Evolutionary conservation across 1,140 invertebrate genomes (phyloP), one percentile per base, ranked within the genome.

Genomic region (Euglossa dilemma): DNA sequence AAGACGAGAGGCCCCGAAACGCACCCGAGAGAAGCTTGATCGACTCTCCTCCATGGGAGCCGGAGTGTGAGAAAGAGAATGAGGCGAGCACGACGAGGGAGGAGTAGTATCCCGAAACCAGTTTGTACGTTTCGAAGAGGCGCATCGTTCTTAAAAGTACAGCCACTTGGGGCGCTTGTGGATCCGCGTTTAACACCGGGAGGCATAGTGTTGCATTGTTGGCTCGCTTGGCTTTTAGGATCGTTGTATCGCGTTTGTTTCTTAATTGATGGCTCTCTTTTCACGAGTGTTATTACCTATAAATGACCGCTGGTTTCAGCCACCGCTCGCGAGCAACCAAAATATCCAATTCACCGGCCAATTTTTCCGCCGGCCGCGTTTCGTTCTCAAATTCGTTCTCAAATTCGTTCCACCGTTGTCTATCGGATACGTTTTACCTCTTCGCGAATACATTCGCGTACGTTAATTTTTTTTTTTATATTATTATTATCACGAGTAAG

Each of bases 41-140:
- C 89, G 87, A 89, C 86, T 90, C 78, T 76, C 85, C 73, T 80
- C 54, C 56, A 25, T 66, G 76, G 57, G 66, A 73, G 57, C 43
- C 11, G 45, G 56, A 79, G 82, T 67, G 74, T 74, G 83, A 88
- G 86, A 82, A 87, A 87, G 86, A 79, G 83, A 85, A 82, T 57
- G 74, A 59, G 57, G 28, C n/a, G 56, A 57, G n/a, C 66, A 70
- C 70, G 71, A 74, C 70, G 71, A 74, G 69, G 80, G 54, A 69
- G 79, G 66, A 75, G 79, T 56, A 23, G 77, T 82, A 74, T 88
- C 80, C 73, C 77, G 82, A 92, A 92, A 90, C 91, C 90, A 89
- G 91, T 92, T 91, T 91, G 84, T 83, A 74, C 63, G 86, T 85
- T 84, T 83, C 66, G 85, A 75, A 43, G 73, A 67, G 47, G 54